Conservation (phyloP, 1,140 invertebrate genomes). For the Eubasilissa regina region DNA sequence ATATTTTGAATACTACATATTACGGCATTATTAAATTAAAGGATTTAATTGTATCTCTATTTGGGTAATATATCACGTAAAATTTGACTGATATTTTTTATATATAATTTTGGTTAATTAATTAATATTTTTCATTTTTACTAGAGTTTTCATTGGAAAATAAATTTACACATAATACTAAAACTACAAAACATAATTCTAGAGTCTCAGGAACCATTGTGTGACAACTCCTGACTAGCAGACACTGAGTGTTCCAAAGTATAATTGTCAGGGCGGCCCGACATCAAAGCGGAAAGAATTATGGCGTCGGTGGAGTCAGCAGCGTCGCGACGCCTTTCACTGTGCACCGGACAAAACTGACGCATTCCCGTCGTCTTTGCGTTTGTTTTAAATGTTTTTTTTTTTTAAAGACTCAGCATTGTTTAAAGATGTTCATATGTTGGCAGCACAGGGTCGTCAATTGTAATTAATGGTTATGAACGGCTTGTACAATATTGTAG, state of each 20-base stretch:
- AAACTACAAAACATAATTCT: not conserved
- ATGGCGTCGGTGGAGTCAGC: constrained; percentile 22
- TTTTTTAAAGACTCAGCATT: not conserved
- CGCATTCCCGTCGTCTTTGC: constrained; percentile 8
- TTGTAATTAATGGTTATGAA: too few relatives aligned
- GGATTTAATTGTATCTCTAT: too few relatives aligned
- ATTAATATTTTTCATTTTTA: not conserved
- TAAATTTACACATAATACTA: not conserved
- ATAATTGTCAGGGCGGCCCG: constrained; percentile 50
- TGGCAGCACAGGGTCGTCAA: too few relatives aligned
- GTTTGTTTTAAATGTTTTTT: not conserved
- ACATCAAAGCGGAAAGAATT: constrained; percentile 51
- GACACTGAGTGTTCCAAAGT: constrained; percentile 6
- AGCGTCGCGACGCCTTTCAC: constrained; percentile 14
- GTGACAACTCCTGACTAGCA: not conserved
- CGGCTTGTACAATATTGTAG: too few relatives aligned
- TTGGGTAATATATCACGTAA: too few relatives aligned
- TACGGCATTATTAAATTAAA: too few relatives aligned
- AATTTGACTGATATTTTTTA: too few relatives aligned
- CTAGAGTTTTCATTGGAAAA: not conserved
- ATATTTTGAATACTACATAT: too few relatives aligned
- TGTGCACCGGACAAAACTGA: not conserved
- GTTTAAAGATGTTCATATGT: constrained; percentile 6
- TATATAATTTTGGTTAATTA: not conserved
- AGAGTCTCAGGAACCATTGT: not conserved